These are phyloP conservation scores for Nephotettix cincticeps DNA, from an alignment of 1,140 invertebrate species.

Conservation along the genomic window DNA sequence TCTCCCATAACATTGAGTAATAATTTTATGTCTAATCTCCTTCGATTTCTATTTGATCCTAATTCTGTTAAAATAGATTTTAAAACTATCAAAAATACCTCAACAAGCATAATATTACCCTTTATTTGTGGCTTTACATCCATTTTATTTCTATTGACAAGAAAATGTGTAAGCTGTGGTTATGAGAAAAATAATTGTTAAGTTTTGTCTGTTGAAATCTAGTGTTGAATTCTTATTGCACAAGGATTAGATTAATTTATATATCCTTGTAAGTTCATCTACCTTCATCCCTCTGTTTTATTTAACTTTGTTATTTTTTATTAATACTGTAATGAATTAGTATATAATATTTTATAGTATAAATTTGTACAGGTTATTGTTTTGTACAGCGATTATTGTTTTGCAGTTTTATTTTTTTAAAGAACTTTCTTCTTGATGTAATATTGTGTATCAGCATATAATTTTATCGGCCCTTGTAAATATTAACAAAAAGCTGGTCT, in stretches of 20 bases:
- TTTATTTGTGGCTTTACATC: too few relatives aligned
- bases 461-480: constrained; percentile 54
- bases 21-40: too few relatives aligned
- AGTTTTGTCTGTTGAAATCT: neutral
- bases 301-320: constrained; percentile 14
- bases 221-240: neutral
- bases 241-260: neutral
- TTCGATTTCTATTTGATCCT: too few relatives aligned
- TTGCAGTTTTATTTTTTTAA: constrained; percentile 37
- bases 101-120: too few relatives aligned
- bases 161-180: neutral
- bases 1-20: too few relatives aligned
- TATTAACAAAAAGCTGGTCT: constrained; percentile 57
- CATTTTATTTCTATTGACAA: too few relatives aligned
- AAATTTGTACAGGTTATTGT: constrained; percentile 44
- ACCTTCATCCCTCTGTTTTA: constrained; percentile 3
- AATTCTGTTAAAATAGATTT: too few relatives aligned
- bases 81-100: too few relatives aligned
- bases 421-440: constrained; percentile 31
- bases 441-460: constrained; percentile 40
- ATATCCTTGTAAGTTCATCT: neutral
- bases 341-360: neutral
- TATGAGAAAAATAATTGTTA: neutral
- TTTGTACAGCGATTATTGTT: constrained; percentile 42
- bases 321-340: neutral